Conservation (phyloP, 2,797 vertebrate genomes). For the Synaphobranchus kaupii region DNA sequence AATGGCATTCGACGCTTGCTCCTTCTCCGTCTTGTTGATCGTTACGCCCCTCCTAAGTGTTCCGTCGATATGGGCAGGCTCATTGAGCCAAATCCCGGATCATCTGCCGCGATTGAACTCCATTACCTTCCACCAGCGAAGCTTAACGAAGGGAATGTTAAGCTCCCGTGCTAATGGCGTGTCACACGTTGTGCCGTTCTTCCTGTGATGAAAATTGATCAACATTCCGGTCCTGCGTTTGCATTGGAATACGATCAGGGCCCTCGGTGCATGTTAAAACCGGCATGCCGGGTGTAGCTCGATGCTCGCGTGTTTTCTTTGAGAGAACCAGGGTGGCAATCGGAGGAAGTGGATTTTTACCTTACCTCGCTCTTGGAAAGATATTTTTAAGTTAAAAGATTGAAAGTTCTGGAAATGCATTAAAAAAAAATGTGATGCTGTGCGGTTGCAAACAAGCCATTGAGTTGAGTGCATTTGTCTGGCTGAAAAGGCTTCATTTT, state of each 20-base stretch:
- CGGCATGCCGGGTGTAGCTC: too few species aligned
- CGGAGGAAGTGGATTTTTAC: background rate
- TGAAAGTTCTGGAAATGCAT: too few species aligned
- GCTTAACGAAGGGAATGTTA: background rate
- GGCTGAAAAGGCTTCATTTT: conserved; percentile 22
- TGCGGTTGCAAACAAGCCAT: too few species aligned
- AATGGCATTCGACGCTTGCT: too few species aligned
- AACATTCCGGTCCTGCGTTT: background rate
- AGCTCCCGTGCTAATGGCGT: background rate
- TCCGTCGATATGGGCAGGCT: background rate
- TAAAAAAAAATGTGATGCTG: too few species aligned
- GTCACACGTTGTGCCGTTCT: background rate
- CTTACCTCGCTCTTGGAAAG: background rate
- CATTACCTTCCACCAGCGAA: conserved; percentile 65
- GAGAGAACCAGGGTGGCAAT: background rate
- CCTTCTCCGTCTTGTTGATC: conserved; percentile 12
- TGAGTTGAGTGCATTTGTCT: conserved; percentile 47
- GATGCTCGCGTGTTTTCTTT: too few species aligned
- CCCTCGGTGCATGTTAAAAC: background rate
- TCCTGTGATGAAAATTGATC: conserved; percentile 10
- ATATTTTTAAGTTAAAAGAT: too few species aligned
- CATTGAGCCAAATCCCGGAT: background rate
- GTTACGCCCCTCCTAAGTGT: conserved; percentile 1
- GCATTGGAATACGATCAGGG: background rate
- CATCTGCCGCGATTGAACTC: background rate